phyloP scores from a whole-genome alignment of 2,797 vertebrate genomes.

The Enteromius argenteus region DNA sequence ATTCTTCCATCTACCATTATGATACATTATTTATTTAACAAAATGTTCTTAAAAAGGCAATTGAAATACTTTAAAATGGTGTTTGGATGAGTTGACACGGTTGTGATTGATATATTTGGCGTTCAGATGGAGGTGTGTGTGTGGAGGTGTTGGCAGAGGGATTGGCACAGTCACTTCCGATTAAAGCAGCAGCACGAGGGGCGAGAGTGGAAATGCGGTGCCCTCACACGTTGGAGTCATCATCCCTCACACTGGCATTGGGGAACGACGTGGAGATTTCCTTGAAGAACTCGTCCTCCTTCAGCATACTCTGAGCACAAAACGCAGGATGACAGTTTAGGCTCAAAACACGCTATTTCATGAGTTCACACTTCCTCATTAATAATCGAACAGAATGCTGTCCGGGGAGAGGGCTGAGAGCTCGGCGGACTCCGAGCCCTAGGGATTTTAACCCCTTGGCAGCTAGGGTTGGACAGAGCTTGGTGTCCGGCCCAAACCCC shows the following conservation, averaged over 20 bases:
- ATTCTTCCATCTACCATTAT: slow-evolving; percentile 3
- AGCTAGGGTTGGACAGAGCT: no score
- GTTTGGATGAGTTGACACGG: slow-evolving; percentile 36
- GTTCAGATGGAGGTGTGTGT: slow-evolving; percentile 44
- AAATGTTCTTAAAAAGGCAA: slow-evolving; percentile 28
- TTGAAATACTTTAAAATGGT: slow-evolving; percentile 41
- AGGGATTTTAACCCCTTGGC: no score
- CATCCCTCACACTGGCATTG: slow-evolving; percentile 88
- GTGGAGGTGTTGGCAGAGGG: slow-evolving; percentile 53
- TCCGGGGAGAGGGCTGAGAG: no score
- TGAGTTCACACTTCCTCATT: no score
- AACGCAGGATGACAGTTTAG: not conserved
- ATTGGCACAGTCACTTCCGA: slow-evolving; percentile 69
- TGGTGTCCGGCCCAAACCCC: no score
- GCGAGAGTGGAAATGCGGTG: slow-evolving; percentile 27
- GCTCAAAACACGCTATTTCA: no score
- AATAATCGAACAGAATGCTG: no score
- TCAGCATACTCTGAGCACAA: slow-evolving; percentile 91
- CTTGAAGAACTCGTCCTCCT: slow-evolving; percentile 96
- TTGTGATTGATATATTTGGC: slow-evolving; percentile 33
- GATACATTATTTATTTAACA: not conserved
- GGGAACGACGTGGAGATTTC: slow-evolving; percentile 86
- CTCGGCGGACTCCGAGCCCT: no score
- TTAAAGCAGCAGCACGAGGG: slow-evolving; percentile 71
- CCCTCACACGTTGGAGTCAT: slow-evolving; percentile 91